Percentiles rank a stretch among this genome's conserved stretches.
Evolutionary conservation across 2,888 invertebrate species (phyloP).

Genomic region (Kryphioiulus occultus): DNA sequence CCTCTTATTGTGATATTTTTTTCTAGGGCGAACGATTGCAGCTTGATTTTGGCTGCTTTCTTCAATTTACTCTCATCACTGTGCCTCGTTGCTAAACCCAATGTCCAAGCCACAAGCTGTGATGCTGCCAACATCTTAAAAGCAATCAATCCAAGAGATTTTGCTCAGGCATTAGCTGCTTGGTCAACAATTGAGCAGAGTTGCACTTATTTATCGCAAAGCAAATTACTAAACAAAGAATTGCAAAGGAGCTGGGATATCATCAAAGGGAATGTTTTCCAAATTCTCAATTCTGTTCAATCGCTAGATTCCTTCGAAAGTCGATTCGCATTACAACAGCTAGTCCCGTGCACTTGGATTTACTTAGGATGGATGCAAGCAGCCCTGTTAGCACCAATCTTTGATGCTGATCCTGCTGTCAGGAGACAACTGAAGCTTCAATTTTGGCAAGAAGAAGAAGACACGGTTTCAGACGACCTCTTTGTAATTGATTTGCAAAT

Average conservation of each 20-base stretch:
- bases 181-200: background rate
- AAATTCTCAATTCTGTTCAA: background rate
- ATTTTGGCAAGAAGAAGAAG: conserved; percentile 75
- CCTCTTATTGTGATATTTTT: background rate
- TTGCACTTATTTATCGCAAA: background rate
- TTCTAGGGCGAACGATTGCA: background rate
- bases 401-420: conserved; percentile 82
- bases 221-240: background rate
- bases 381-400: conserved; percentile 66
- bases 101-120: background rate
- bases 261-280: background rate
- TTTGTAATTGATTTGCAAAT: conserved; percentile 37
- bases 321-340: background rate
- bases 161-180: background rate
- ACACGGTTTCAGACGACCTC: conserved; percentile 49
- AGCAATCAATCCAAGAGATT: background rate
- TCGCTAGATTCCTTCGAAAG: background rate
- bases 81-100: background rate
- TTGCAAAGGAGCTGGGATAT: background rate
- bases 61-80: background rate
- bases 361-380: conserved; percentile 69
- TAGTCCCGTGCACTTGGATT: conserved; percentile 56
- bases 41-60: conserved; percentile 4
- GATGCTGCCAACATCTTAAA: background rate
- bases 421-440: conserved; percentile 76